phyloP scores from a whole-genome alignment of 1,140 invertebrate species.

The Polypedilum pembai region DNA sequence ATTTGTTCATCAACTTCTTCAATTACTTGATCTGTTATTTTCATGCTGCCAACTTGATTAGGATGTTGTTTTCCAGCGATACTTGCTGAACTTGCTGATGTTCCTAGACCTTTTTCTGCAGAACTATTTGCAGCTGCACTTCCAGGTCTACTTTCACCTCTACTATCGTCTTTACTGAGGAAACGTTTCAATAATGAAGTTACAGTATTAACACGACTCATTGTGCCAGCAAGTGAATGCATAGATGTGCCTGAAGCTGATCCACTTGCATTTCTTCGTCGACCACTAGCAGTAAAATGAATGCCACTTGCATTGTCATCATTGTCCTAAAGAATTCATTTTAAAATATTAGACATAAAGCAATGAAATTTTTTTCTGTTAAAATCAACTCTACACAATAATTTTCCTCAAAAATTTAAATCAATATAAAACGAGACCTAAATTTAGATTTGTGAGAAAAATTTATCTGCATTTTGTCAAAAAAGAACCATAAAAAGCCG shows the following conservation, averaged over 20 bases:
- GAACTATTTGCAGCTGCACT: conserved; percentile 31
- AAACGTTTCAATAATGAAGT: conserved; percentile 66
- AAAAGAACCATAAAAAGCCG: too few species aligned
- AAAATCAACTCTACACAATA: too few species aligned
- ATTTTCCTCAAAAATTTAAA: too few species aligned
- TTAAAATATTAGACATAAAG: too few species aligned
- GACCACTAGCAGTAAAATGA: conserved; percentile 57
- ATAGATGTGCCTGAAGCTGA: conserved; percentile 47
- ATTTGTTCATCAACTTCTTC: conserved; percentile 76
- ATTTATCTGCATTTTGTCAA: too few species aligned
- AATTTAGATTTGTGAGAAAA: too few species aligned
- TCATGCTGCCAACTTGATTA: conserved; percentile 50
- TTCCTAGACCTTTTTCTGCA: conserved; percentile 39
- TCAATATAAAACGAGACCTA: too few species aligned
- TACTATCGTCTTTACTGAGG: conserved; percentile 61
- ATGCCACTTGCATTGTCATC: conserved; percentile 63
- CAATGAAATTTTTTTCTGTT: not conserved
- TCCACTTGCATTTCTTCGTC: conserved; percentile 33
- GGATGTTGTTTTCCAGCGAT: conserved; percentile 32
- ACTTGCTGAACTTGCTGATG: conserved; percentile 39
- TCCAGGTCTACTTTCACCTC: conserved; percentile 38
- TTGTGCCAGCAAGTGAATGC: conserved; percentile 49
- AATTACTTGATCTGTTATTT: conserved; percentile 66
- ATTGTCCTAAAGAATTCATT: conserved; percentile 33
- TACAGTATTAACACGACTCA: conserved; percentile 62